phyloP scores from a whole-genome alignment of 2,113 vertebrate species.

The Pangasianodon gigas region DNA sequence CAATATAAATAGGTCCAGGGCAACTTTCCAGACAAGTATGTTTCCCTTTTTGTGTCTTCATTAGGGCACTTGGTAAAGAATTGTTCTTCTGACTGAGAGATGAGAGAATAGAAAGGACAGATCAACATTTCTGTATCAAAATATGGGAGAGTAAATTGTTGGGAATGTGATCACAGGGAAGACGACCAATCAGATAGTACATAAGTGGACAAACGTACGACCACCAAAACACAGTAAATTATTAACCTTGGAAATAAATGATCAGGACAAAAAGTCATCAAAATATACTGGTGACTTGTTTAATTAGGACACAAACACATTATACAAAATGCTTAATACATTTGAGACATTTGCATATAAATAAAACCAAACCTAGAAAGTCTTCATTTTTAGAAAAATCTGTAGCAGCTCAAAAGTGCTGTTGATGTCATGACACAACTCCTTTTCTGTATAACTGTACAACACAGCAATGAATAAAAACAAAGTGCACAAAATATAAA shows the following conservation, averaged over 20 bases:
- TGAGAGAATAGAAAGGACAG: not conserved
- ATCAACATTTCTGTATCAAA: not conserved
- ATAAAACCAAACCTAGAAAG: conserved; percentile 22
- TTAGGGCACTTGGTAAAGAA: not conserved
- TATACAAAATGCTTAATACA: not conserved
- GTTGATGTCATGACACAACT: not conserved
- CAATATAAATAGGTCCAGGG: not conserved
- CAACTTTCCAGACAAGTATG: not conserved
- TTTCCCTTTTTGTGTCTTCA: not conserved
- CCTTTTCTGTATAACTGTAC: not conserved
- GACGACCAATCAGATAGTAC: not conserved
- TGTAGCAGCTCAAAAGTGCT: conserved; percentile 7
- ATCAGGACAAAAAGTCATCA: not conserved
- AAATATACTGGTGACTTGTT: not conserved
- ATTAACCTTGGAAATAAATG: not conserved
- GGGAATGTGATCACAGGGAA: not conserved
- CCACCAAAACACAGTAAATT: not conserved
- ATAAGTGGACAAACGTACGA: not conserved
- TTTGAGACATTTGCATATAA: not conserved
- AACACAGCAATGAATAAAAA: conserved; percentile 12
- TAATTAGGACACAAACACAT: conserved; percentile 6
- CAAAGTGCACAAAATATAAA: conserved; percentile 23
- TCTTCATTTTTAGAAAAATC: conserved; percentile 9
- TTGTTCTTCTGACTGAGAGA: not conserved
- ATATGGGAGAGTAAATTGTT: no score